These are phyloP conservation scores for Apostichopus californicus DNA, from an alignment of 35 echinoderm and acorn worm genomes.

Conservation along the genomic window DNA sequence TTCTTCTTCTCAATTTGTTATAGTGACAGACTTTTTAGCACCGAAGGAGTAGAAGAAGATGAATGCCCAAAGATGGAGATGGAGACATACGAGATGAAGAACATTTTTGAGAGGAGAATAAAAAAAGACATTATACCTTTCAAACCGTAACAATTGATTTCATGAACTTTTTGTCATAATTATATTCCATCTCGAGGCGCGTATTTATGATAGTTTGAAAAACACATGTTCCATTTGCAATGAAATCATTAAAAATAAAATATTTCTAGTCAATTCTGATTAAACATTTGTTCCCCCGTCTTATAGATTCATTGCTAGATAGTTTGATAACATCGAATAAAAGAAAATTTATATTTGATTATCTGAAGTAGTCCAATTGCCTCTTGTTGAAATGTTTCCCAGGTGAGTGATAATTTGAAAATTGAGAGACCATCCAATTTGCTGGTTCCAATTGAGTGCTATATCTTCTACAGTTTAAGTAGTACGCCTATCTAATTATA, in stretches of 20 bases:
- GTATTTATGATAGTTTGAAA: not conserved
- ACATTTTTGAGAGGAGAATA: no score
- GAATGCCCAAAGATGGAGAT: no score
- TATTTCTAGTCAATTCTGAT: not conserved
- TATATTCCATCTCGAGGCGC: not conserved
- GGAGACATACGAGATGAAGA: no score
- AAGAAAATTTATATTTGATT: not conserved
- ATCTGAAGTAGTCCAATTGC: not conserved
- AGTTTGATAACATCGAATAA: not conserved
- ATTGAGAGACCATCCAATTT: constrained; percentile 18
- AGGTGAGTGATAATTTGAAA: not conserved
- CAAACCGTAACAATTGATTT: not conserved
- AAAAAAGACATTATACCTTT: not conserved
- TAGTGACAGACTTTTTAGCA: no score
- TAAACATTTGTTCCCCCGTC: not conserved
- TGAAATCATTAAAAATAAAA: not conserved
- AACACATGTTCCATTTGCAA: not conserved
- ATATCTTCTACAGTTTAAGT: not conserved
- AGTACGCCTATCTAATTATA: not conserved
- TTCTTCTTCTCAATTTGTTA: no score
- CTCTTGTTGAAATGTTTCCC: constrained; percentile 3
- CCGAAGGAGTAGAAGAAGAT: no score
- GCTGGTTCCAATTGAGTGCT: not conserved
- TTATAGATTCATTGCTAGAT: not conserved
- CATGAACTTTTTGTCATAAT: not conserved